Evolutionary conservation across 2,888 invertebrate genomes (phyloP).

Genomic region (Cheilosia impressa): DNA sequence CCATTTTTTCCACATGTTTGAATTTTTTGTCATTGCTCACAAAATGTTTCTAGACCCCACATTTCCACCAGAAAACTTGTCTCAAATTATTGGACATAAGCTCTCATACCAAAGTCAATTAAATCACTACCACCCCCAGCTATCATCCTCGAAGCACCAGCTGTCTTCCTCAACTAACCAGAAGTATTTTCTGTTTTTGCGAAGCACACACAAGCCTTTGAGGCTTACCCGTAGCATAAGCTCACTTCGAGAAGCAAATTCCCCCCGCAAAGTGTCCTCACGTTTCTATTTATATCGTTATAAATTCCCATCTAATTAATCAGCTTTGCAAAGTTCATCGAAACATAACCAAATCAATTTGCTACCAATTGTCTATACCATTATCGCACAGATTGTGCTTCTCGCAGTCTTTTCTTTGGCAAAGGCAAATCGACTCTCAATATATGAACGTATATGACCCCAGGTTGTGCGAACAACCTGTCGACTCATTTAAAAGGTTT

Average conservation of each 20-base stretch:
- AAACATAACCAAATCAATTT: constrained; percentile 20
- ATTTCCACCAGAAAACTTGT: too few relatives aligned
- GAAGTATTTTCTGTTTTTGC: too few relatives aligned
- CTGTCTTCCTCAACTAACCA: too few relatives aligned
- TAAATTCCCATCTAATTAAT: constrained; percentile 35
- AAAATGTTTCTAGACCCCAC: too few relatives aligned
- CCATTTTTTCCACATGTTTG: too few relatives aligned
- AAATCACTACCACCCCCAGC: too few relatives aligned
- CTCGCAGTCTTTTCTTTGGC: not conserved
- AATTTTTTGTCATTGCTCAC: too few relatives aligned
- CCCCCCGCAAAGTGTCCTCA: not conserved
- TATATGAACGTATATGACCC: not conserved
- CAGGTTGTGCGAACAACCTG: constrained; percentile 1
- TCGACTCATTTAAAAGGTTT: constrained; percentile 43
- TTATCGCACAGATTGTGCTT: constrained; percentile 10
- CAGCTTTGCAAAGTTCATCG: constrained; percentile 33
- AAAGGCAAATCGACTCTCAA: constrained; percentile 8
- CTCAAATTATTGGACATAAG: too few relatives aligned
- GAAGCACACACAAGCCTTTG: too few relatives aligned
- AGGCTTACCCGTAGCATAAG: not conserved
- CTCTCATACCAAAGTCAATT: too few relatives aligned
- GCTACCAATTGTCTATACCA: not conserved
- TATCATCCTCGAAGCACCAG: too few relatives aligned
- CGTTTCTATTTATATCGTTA: not conserved
- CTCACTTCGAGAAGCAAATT: not conserved